Conservation (phyloP, 2,797 vertebrate species). For the Sebastes matsubarae region DNA sequence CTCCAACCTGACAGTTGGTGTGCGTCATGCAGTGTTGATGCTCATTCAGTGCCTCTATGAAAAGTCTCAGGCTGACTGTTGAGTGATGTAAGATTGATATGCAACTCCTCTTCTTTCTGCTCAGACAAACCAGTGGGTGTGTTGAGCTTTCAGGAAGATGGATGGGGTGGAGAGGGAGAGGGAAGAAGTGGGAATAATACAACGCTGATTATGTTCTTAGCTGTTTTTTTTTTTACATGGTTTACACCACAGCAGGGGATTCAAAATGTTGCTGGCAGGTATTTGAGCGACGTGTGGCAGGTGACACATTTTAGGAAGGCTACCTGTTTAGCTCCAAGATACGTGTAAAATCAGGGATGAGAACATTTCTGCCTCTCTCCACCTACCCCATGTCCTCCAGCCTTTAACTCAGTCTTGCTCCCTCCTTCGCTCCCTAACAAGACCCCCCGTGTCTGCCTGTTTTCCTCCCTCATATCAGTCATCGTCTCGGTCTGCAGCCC, state of each 20-base stretch:
- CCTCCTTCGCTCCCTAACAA: conserved; percentile 25
- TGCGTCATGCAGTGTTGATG: conserved; percentile 66
- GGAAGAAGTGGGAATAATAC: conserved; percentile 34
- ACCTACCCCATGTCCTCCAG: not conserved
- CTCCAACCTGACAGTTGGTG: conserved; percentile 65
- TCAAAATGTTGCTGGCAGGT: conserved; percentile 1
- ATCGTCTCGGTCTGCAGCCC: conserved; percentile 16
- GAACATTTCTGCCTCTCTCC: not conserved
- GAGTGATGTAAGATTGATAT: conserved; percentile 83
- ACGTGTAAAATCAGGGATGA: not conserved
- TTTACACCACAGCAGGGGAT: not conserved
- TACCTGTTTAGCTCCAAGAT: not conserved
- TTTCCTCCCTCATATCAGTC: conserved; percentile 23
- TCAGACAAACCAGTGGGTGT: conserved; percentile 80
- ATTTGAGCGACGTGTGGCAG: not conserved
- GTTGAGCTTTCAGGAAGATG: conserved; percentile 66
- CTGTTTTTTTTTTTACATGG: not conserved
- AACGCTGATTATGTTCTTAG: conserved; percentile 10
- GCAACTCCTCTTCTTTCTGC: conserved; percentile 75
- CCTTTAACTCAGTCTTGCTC: conserved; percentile 5
- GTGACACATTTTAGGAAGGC: not conserved
- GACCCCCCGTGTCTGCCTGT: conserved; percentile 18
- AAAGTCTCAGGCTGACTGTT: conserved; percentile 73
- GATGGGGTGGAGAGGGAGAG: conserved; percentile 33
- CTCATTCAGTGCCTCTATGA: conserved; percentile 74